Conservation (phyloP, 2,797 vertebrate genomes). For the Phylloscopus collybita region DNA sequence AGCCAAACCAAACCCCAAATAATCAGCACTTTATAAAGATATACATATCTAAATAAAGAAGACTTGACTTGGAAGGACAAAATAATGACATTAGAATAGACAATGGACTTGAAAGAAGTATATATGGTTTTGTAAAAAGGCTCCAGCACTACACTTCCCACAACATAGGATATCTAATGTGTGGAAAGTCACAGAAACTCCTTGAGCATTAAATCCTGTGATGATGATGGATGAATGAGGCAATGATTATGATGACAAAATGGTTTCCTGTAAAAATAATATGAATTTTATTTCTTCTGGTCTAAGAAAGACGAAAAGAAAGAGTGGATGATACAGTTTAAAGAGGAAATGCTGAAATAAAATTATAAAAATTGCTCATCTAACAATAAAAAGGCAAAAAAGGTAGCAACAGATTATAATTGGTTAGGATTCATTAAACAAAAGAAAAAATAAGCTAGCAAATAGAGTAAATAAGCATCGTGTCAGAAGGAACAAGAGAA, state of each 20-base stretch:
- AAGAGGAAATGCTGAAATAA: not conserved
- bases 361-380: not conserved
- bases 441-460: not conserved
- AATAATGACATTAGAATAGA: not conserved
- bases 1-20: fast-evolving
- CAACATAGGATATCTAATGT: not conserved
- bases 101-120: not conserved
- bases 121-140: not conserved
- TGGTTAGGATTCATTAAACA: not conserved
- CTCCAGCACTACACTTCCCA: not conserved
- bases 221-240: not conserved
- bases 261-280: not conserved
- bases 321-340: not conserved
- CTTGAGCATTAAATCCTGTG: not conserved
- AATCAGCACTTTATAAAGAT: not conserved
- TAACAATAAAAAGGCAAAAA: not conserved
- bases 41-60: not conserved
- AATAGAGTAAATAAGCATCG: not conserved
- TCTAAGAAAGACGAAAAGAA: not conserved
- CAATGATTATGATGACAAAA: not conserved
- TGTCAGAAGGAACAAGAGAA: not conserved
- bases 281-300: not conserved
- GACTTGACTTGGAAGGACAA: not conserved
- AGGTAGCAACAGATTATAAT: not conserved
- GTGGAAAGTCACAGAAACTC: not conserved